Evolutionary conservation across 2,797 vertebrate genomes (phyloP).

Genomic region (Sebastes flavidus): DNA sequence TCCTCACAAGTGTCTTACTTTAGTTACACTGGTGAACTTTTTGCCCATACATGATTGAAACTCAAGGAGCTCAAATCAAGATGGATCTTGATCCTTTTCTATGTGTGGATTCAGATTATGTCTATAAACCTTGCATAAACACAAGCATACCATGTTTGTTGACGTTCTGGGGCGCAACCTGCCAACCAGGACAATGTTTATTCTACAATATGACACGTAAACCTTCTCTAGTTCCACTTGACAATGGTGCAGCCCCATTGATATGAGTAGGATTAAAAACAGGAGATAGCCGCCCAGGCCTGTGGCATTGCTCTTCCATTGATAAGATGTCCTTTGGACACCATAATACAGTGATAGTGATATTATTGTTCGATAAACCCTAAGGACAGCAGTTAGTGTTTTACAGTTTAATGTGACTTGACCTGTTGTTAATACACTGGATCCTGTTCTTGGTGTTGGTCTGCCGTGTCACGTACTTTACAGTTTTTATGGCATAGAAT

Average conservation of each 20-base stretch:
- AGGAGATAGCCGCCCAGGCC: conserved; percentile 40
- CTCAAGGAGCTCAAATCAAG: background rate
- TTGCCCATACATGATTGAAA: background rate
- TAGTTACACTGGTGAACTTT: background rate
- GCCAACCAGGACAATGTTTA: conserved; percentile 21
- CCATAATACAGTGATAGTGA: conserved; percentile 20
- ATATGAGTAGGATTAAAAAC: conserved; percentile 19
- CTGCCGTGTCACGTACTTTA: background rate
- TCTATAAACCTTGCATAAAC: conserved; percentile 20
- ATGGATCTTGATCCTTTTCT: background rate
- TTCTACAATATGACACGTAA: conserved; percentile 6
- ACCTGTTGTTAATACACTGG: background rate
- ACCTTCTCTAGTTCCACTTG: conserved; percentile 20
- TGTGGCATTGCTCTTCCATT: conserved; percentile 16
- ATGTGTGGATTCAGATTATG: background rate
- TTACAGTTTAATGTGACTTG: conserved; percentile 14
- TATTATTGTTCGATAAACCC: conserved; percentile 38
- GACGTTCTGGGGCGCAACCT: conserved; percentile 22
- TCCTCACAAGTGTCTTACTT: background rate
- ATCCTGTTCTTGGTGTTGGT: background rate
- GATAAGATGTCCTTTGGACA: conserved; percentile 11
- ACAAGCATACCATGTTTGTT: conserved; percentile 14
- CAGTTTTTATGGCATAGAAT: background rate
- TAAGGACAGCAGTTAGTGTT: background rate
- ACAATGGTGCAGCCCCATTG: background rate